Conservation (phyloP, 2,113 vertebrate species). For the Nesogale talazaci region DNA sequence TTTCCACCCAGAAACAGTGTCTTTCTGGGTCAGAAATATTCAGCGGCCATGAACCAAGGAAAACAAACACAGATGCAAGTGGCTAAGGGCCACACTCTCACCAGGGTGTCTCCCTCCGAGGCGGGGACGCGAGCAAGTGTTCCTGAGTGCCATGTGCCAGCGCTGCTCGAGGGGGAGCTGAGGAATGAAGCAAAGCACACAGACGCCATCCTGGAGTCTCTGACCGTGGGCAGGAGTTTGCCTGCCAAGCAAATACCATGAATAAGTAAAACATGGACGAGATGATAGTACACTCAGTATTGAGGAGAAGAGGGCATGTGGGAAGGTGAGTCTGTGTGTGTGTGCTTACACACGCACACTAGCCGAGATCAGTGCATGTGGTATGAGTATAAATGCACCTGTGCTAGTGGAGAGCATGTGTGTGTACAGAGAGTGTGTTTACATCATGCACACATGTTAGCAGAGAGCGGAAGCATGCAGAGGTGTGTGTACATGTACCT, state of each 20-base stretch:
- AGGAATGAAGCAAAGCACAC: too few relatives aligned
- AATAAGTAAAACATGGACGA: neutral
- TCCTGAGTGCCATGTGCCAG: neutral
- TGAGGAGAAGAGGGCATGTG: neutral
- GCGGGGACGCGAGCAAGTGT: neutral
- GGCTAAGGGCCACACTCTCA: rapidly evolving
- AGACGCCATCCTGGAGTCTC: neutral
- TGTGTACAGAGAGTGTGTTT: too few relatives aligned
- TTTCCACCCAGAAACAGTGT: neutral
- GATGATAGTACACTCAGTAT: rapidly evolving
- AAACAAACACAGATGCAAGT: neutral
- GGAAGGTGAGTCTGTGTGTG: neutral
- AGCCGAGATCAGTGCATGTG: too few relatives aligned
- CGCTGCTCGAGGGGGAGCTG: too few relatives aligned
- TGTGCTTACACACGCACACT: too few relatives aligned
- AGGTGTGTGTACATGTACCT: too few relatives aligned
- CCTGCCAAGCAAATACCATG: neutral
- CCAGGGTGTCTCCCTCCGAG: rapidly evolving
- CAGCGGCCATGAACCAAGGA: conserved; percentile 14
- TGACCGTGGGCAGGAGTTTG: neutral
- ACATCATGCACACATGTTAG: too few relatives aligned
- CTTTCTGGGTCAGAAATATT: neutral
- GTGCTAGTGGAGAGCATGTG: too few relatives aligned
- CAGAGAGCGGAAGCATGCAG: too few relatives aligned
- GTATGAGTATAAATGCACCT: too few relatives aligned